These are phyloP conservation scores for Melanotaenia boesemani DNA, from an alignment of 2,797 vertebrate genomes.

Conservation along the genomic window DNA sequence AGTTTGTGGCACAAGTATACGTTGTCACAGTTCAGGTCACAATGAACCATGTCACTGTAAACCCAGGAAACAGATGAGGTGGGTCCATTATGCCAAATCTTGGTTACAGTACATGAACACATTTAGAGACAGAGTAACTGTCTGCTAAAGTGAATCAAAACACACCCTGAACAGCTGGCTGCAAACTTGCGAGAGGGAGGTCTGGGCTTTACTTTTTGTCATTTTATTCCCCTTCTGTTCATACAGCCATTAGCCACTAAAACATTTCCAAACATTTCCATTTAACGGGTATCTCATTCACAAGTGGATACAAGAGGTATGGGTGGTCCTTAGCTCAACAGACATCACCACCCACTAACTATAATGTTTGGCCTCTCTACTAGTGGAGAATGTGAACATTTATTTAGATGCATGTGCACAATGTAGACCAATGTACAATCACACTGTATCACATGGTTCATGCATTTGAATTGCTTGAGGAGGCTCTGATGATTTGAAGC, in stretches of 20 bases:
- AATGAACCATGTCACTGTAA: slow-evolving; percentile 80
- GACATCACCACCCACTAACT: slow-evolving; percentile 43
- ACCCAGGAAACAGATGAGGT: slow-evolving; percentile 78
- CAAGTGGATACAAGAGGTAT: slow-evolving; percentile 34
- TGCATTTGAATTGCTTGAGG: slow-evolving; percentile 58
- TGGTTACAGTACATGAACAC: slow-evolving; percentile 62
- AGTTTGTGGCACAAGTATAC: slow-evolving; percentile 63
- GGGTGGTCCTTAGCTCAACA: slow-evolving; percentile 44
- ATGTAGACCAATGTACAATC: neutral
- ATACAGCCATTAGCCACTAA: slow-evolving; percentile 53
- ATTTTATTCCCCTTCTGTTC: slow-evolving; percentile 42
- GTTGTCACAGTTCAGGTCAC: slow-evolving; percentile 76
- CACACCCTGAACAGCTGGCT: slow-evolving; percentile 28
- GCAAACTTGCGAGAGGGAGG: slow-evolving; percentile 21
- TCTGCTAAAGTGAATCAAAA: slow-evolving; percentile 52
- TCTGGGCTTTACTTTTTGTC: slow-evolving; percentile 48
- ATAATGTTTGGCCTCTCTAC: slow-evolving; percentile 27
- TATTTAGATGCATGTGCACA: neutral
- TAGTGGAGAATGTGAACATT: neutral
- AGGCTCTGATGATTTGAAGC: slow-evolving; percentile 60
- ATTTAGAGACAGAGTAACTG: slow-evolving; percentile 48
- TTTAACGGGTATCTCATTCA: slow-evolving; percentile 53
- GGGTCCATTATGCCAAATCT: slow-evolving; percentile 75
- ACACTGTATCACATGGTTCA: slow-evolving; percentile 42
- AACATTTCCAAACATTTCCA: slow-evolving; percentile 54